Evolutionary conservation across 2,113 vertebrate genomes (phyloP), one percentile per base, ranked within the genome.

Genomic region (Proterorhinus semilunaris): DNA sequence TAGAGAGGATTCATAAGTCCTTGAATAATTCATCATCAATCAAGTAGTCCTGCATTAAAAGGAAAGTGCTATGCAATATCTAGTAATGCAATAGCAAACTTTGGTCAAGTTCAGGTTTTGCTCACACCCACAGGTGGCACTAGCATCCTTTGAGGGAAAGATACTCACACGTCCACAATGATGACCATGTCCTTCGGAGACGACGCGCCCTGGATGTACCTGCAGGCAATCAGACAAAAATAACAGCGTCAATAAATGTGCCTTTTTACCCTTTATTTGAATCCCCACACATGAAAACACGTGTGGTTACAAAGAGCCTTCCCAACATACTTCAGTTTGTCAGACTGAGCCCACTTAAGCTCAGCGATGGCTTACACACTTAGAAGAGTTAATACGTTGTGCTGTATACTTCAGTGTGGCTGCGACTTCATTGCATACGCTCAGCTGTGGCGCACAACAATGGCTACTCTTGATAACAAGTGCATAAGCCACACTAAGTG

Each of bases 181-280:
- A 99, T 99, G 90, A 99, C 94, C 98, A 99, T 99, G 92, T 99
- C 98, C 90, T 99, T 99, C 3, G 98, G 98, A 16, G 98, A 99
- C 0, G 98, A 98, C 64, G 98, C 98, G 0, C 98, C 98, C 80
- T 98, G 97, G 85, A 98, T 98, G 73, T 99, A 99, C 98, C 98
- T 99, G 92, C 0, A 45, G 12, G 84, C 65, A 17, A 79, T 78
- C 62, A 78, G 83, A 68, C 66, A 86, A 42, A 6, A 48, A 63
- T 8, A 46, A 16, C 45, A 63, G 9, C 47, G 12, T 47, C 10
- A 66, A 89, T 50, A 76, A 70, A 70, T 74, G 67, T 13, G 12
- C 44, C 43, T 67, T 82, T 84, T 83, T 73, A 85, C 83, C 21
- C 85, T 75, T 83, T 8, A 16, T 53, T 17, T 16, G 13, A 46